Evolutionary conservation across 2,797 vertebrate genomes (phyloP), one percentile per base, ranked within the genome.

Genomic region (Propithecus perrieri): DNA sequence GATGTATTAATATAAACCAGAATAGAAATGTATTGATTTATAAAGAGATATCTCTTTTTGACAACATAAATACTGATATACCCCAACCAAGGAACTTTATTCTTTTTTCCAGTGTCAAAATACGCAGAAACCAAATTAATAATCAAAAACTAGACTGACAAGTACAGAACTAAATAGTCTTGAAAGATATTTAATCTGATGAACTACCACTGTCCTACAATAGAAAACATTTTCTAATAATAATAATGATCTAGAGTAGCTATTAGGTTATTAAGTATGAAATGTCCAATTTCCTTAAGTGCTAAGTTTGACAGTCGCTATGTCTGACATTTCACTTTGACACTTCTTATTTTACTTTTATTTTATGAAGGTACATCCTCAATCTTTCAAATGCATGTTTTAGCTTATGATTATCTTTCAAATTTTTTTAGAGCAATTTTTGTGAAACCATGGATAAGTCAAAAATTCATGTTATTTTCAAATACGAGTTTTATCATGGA

Each of bases 151-250:
- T 11, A 74, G 5, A 86, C n/a, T 83, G 46, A n/a, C 38, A 94
- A 67, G 38, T 65, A 92, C 7, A 80, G 22, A 84, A 85, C 84
- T 76, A 85, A 26, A 74, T 0, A 84, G 24, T 78, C 41, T 24
- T 80, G 18, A 95, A 84, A 20, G 61, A 50, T 95, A 81, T 74
- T 87, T 93, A 93, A 93, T 74, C 55, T 78, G 46, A 38, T 65
- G n/a, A 81, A 61, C 33, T 65, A 53, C 55, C n/a, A 94, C 20
- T 81, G 35, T 6, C 43, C 50, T 89, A 81, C 4, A 92, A 76
- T 0, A 92, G 43, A 55, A 97, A 89, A 55, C 0, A 43, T 59
- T 33, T 95, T 85, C 46, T 89, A 89, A 55, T 81, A 92, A 89
- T 59, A 89, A 91, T 46, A 85, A 57, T 57, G 22, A 91, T 57